Conservation (phyloP, 2,888 invertebrate species). For the Drosophila parthenogenetica region DNA sequence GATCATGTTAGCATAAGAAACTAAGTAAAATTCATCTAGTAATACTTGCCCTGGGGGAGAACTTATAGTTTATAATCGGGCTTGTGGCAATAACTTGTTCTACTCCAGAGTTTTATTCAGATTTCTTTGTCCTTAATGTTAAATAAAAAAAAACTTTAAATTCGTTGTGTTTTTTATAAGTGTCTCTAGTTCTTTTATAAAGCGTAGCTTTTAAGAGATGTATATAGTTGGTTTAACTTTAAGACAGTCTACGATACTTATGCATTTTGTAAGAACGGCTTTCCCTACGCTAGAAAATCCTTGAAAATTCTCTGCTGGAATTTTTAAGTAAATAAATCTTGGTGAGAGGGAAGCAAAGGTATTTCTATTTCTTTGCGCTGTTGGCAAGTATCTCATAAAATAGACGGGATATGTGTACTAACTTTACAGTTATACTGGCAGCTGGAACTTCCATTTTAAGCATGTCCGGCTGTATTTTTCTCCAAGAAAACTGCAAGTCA, state of each 20-base stretch:
- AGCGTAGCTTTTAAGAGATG: slow-evolving; percentile 55
- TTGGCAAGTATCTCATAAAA: slow-evolving; percentile 32
- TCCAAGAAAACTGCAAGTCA: slow-evolving; percentile 64
- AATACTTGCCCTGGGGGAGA: not conserved
- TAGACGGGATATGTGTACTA: slow-evolving; percentile 39
- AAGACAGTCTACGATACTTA: slow-evolving; percentile 7
- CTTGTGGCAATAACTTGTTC: slow-evolving; percentile 36
- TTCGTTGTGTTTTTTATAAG: not conserved
- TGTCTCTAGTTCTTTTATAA: slow-evolving; percentile 29
- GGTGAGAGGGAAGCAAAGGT: not conserved
- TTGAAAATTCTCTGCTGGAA: not conserved
- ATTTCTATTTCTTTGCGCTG: not conserved
- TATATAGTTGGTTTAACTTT: slow-evolving; percentile 48
- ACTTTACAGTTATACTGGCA: slow-evolving; percentile 27
- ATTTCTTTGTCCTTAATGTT: slow-evolving; percentile 10
- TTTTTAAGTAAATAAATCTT: not conserved
- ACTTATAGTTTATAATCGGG: slow-evolving; percentile 8
- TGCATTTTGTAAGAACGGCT: slow-evolving; percentile 25
- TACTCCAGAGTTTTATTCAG: slow-evolving; percentile 1
- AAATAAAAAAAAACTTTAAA: slow-evolving; percentile 12
- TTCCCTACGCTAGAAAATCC: not conserved
- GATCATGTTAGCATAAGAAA: not conserved
- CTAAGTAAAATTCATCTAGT: not conserved
- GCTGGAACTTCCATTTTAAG: slow-evolving; percentile 47
- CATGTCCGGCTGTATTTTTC: slow-evolving; percentile 58